Base-by-base conservation (phyloP, 2,888 invertebrate genomes). In the Plebejus melissa region DNA sequence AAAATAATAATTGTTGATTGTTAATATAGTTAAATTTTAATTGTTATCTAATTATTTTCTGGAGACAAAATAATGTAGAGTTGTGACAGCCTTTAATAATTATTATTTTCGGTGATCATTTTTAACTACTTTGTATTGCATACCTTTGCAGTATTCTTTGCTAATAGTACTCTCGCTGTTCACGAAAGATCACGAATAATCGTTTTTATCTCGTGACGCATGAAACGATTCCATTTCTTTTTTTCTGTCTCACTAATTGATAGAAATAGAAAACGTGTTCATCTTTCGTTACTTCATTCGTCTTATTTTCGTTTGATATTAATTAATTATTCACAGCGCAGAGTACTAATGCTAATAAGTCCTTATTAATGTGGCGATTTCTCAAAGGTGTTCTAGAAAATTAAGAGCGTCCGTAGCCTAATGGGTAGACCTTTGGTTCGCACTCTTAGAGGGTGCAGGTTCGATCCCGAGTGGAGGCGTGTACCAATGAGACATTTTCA, bases 131-230 rank as follows among this genome's bases (percentile, higher is more conserved):
- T 22, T 22, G 58, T 11, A 11, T 28, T 28, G 60, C 28, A 11
- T 11, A 1, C 28, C 60, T 28, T 28, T 28, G 32, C 32, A 65
- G 32, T 36, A 16, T 11, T 36, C 5, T 1, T 65, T 65, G 32
- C 16, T 65, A 36, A 65, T 65, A 4, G 13, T 32, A 50, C 16
- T 72, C 50, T 50, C 50, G 28, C 13, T 72, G 32, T 72, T 72
- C 50, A 72, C 50, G 54, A 50, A 72, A 72, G 13, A 54, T 28
- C 54, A 54, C 28, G 54, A 72, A 72, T 32, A 72, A 22, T 13
- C 32, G 50, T 54, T 72, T 71, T 72, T 50, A 72, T 72, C 13
- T 54, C 72, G 72, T 72, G 72, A 72, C 72, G 54, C 72, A 72
- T 72, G 72, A 54, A 72, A 72, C 32, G 32, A 28, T 54, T 54